Percentiles rank a stretch among this genome's conserved stretches.
These are phyloP conservation scores for Syngnathus floridae DNA, from an alignment of 2,113 vertebrate species.

Conservation along the genomic window DNA sequence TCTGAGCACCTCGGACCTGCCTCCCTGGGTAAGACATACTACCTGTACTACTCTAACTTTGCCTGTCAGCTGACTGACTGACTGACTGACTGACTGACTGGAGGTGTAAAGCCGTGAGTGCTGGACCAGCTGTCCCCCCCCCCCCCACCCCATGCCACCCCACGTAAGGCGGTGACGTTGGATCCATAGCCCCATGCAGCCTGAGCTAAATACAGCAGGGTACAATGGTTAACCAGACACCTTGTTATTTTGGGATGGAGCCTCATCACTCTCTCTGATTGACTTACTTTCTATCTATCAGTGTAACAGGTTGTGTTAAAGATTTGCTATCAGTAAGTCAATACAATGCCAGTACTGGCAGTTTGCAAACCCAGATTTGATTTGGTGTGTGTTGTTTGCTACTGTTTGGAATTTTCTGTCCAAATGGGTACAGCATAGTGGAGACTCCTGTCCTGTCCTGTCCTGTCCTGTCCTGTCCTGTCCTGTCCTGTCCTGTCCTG, in stretches of 20 bases:
- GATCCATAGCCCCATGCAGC: slow-evolving; percentile 43
- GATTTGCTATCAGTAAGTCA: neutral
- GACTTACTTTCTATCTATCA: neutral
- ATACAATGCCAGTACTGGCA: neutral
- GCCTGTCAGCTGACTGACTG: neutral
- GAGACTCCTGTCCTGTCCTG: too few relatives aligned
- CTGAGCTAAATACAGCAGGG: slow-evolving; percentile 62
- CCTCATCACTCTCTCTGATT: neutral
- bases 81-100: slow-evolving; percentile 4
- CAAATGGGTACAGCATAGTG: too few relatives aligned
- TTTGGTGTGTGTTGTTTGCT: too few relatives aligned
- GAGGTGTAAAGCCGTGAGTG: slow-evolving; percentile 55
- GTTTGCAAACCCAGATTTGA: too few relatives aligned
- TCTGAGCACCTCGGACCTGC: slow-evolving; percentile 78
- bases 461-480: too few relatives aligned
- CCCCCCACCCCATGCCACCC: neutral
- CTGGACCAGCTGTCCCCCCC: slow-evolving; percentile 54
- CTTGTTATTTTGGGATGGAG: slow-evolving; percentile 58
- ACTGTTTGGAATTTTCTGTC: too few relatives aligned
- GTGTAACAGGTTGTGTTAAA: neutral
- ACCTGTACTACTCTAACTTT: neutral
- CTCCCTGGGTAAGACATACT: slow-evolving; percentile 82
- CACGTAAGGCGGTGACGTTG: slow-evolving; percentile 46
- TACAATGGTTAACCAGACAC: slow-evolving; percentile 65
- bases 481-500: too few relatives aligned